These are phyloP conservation scores for Rhyacichthys aspro DNA, from an alignment of 2,797 vertebrate species.

Conservation along the genomic window DNA sequence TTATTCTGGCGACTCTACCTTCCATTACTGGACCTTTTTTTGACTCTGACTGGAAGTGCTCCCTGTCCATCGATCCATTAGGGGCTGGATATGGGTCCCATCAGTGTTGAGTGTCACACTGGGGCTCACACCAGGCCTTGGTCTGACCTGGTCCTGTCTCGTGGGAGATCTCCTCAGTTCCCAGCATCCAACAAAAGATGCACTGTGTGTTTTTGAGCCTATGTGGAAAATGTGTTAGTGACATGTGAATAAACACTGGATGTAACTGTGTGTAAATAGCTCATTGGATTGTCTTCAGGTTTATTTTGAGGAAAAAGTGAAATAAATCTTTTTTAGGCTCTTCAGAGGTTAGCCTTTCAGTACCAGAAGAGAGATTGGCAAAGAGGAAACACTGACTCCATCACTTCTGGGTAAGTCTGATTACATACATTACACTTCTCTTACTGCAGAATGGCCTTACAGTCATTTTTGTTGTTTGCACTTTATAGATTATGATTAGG, in stretches of 20 bases:
- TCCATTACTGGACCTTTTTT: conserved; percentile 22
- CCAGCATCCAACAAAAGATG: background rate
- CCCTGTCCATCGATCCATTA: conserved; percentile 45
- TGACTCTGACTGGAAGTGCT: conserved; percentile 43
- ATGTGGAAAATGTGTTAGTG: conserved; percentile 36
- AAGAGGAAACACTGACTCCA: conserved; percentile 75
- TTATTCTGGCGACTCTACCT: conserved; percentile 38
- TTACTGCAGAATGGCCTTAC: no score
- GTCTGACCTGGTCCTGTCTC: background rate
- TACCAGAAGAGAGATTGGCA: conserved; percentile 89
- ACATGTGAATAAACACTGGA: background rate
- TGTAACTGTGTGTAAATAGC: conserved; percentile 3
- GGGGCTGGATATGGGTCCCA: conserved; percentile 18
- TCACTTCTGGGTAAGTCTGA: conserved; percentile 55
- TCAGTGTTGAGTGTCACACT: conserved; percentile 16
- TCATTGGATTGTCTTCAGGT: no score
- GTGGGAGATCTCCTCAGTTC: background rate
- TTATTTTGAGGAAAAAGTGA: background rate
- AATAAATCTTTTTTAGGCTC: conserved; percentile 73
- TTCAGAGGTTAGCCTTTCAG: conserved; percentile 87
- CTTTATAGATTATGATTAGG: no score
- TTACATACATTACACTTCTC: background rate
- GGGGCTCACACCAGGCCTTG: background rate
- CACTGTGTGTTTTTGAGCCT: conserved; percentile 12
- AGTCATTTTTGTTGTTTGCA: no score